phyloP scores from a whole-genome alignment of 2,888 invertebrate species.

The Campoplex nolae region DNA sequence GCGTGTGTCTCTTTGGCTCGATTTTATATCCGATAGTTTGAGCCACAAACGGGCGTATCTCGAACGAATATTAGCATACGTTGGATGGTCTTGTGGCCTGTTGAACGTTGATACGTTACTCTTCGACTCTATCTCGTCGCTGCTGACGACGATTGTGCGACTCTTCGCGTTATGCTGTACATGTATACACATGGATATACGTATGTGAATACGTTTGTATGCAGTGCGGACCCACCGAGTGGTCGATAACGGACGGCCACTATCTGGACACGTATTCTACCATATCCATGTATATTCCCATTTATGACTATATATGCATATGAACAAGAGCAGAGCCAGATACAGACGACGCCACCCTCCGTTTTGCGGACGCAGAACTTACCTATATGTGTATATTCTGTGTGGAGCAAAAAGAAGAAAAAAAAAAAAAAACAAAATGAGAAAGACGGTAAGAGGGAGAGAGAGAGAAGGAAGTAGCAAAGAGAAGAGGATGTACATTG shows the following conservation, averaged over 20 bases:
- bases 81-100: constrained; percentile 1
- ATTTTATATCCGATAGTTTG: constrained; percentile 27
- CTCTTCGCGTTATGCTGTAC: constrained; percentile 11
- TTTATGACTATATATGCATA: constrained; percentile 22
- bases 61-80: background rate
- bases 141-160: constrained; percentile 60
- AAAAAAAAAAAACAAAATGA: background rate
- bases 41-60: constrained; percentile 37
- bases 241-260: constrained; percentile 80
- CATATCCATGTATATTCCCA: constrained; percentile 1
- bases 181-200: background rate
- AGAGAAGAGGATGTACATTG: constrained; percentile 82
- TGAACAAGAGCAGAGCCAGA: constrained; percentile 40
- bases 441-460: constrained; percentile 60
- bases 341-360: constrained; percentile 46
- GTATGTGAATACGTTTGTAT: constrained; percentile 49
- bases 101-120: constrained; percentile 25
- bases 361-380: constrained; percentile 32
- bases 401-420: background rate
- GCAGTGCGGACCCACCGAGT: constrained; percentile 74
- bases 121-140: constrained; percentile 47
- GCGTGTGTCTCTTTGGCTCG: constrained; percentile 49
- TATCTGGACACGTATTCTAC: constrained; percentile 20
- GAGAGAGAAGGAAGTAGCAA: constrained; percentile 66
- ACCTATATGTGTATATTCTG: background rate